Evolutionary conservation across 1,140 invertebrate genomes (phyloP).

Genomic region (Bicyclus anynana): DNA sequence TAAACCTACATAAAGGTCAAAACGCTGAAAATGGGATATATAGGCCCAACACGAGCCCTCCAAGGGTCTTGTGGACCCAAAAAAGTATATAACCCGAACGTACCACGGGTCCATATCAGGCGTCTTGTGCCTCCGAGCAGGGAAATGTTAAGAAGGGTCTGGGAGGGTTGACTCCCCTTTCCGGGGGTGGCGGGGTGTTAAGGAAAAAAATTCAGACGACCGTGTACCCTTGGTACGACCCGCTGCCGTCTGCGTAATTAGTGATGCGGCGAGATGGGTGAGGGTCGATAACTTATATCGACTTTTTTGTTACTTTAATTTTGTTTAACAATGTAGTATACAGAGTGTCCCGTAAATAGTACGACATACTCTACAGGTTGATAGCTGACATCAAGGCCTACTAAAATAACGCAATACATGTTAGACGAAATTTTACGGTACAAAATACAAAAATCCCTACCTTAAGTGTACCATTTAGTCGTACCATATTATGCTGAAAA

Average conservation of each 20-base stretch:
- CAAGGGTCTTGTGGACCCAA: constrained; percentile 69
- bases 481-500: no score
- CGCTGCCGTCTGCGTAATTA: constrained; percentile 72
- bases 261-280: constrained; percentile 55
- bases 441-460: no score
- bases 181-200: constrained; percentile 57
- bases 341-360: no score
- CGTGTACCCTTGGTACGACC: constrained; percentile 64
- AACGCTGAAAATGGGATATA: constrained; percentile 60
- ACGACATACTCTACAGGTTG: no score
- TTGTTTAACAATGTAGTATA: no score
- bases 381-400: no score
- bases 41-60: constrained; percentile 63
- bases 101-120: constrained; percentile 68
- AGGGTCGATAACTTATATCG: constrained; percentile 43
- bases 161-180: constrained; percentile 51
- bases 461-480: no score
- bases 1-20: constrained; percentile 51
- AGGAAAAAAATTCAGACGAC: constrained; percentile 71
- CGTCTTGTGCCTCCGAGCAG: constrained; percentile 70
- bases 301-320: constrained; percentile 10
- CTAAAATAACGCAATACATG: no score
- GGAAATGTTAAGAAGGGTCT: constrained; percentile 74
- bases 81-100: constrained; percentile 73
- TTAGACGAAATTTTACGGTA: no score